Conservation (phyloP, 2,888 invertebrate genomes). For the Dascillus cervinus region DNA sequence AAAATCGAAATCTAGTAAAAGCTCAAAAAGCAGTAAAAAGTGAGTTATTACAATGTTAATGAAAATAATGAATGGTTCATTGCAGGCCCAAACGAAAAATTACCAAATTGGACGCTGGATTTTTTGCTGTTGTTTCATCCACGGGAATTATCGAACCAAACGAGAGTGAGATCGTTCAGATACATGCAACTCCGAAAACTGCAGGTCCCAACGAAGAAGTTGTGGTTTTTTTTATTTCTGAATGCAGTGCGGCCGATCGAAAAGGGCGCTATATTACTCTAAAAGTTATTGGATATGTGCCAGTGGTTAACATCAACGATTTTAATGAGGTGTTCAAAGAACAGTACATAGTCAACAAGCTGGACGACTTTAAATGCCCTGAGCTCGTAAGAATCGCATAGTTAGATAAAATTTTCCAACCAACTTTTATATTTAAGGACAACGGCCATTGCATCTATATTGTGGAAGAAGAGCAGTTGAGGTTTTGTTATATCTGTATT, state of each 20-base stretch:
- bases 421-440: slow-evolving; percentile 11
- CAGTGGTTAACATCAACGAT: slow-evolving; percentile 50
- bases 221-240: slow-evolving; percentile 34
- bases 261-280: slow-evolving; percentile 45
- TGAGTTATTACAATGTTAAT: slow-evolving; percentile 4
- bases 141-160: slow-evolving; percentile 35
- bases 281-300: slow-evolving; percentile 49
- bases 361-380: slow-evolving; percentile 43
- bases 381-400: slow-evolving; percentile 33
- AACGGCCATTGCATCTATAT: slow-evolving; percentile 35
- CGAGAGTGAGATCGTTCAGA: slow-evolving; percentile 30
- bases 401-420: slow-evolving; percentile 10
- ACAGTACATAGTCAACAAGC: slow-evolving; percentile 48
- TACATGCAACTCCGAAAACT: slow-evolving; percentile 35
- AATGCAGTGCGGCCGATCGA: slow-evolving; percentile 43
- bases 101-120: slow-evolving; percentile 30
- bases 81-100: slow-evolving; percentile 18
- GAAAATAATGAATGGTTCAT: slow-evolving; percentile 3
- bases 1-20: slow-evolving; percentile 9
- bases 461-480: slow-evolving; percentile 32
- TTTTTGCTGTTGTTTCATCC: slow-evolving; percentile 35
- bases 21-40: slow-evolving; percentile 3
- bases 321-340: slow-evolving; percentile 52
- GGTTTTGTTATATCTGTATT: slow-evolving; percentile 38
- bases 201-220: slow-evolving; percentile 34